Evolutionary conservation across 2,888 invertebrate species (phyloP).

Genomic region (Allacma fusca): DNA sequence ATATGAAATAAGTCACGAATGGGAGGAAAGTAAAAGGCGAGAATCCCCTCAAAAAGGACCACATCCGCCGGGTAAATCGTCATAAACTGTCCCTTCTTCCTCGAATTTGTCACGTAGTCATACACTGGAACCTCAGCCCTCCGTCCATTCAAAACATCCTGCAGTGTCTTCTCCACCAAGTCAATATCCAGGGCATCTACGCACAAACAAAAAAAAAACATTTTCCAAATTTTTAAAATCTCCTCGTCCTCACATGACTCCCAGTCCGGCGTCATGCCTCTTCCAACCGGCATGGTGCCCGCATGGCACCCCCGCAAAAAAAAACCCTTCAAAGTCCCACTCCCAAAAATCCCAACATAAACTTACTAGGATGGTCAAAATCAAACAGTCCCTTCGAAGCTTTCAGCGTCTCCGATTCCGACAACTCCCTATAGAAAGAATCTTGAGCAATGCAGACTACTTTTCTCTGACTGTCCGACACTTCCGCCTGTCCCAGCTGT

Average conservation of each 20-base stretch:
- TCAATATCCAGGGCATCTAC: conserved; percentile 91
- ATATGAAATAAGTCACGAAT: conserved; percentile 95
- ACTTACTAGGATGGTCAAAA: conserved; percentile 90
- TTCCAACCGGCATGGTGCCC: neutral
- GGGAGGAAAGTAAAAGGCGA: conserved; percentile 96
- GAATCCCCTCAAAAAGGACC: conserved; percentile 95
- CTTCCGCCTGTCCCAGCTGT: conserved; percentile 89
- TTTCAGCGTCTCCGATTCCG: conserved; percentile 76
- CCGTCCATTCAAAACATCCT: conserved; percentile 82
- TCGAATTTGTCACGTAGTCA: conserved; percentile 89
- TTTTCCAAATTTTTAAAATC: neutral
- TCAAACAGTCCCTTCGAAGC: conserved; percentile 93
- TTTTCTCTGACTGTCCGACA: conserved; percentile 85
- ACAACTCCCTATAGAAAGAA: conserved; percentile 92
- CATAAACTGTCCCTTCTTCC: conserved; percentile 76
- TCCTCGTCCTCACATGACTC: neutral
- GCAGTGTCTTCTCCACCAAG: conserved; percentile 79
- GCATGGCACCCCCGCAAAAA: neutral
- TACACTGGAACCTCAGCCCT: conserved; percentile 86
- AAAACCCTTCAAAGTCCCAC: neutral
- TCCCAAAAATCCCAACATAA: neutral
- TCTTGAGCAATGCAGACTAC: conserved; percentile 96
- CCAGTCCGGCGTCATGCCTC: neutral
- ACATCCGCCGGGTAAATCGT: conserved; percentile 96
- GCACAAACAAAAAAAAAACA: conserved; percentile 55